Evolutionary conservation across 2,113 vertebrate genomes (phyloP), one percentile per base, ranked within the genome.

Genomic region (Mastomys coucha): DNA sequence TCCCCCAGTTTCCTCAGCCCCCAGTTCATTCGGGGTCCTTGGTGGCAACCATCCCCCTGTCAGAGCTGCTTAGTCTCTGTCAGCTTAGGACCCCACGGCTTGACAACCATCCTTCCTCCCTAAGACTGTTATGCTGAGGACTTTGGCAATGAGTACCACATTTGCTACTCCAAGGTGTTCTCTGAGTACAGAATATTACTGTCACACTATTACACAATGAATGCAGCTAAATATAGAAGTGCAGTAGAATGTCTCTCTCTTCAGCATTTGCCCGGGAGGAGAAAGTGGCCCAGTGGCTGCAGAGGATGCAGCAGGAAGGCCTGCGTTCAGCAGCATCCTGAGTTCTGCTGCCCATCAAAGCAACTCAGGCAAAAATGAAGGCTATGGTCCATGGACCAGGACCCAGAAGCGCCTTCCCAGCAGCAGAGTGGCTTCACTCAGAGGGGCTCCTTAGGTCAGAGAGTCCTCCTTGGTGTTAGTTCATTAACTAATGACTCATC

Each of bases 151-250:
- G 42, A 0, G 9, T 17, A 13, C 42, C 19, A 28, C n/a, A 8
- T 69, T 91, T 45, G 96, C 87, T 87, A 63, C 69, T 93, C 69
- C 53, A 80, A 88, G 65, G 65, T 70, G 45, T 42, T 67, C 13
- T 26, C 42, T 17, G 28, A 85, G 96, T 65, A 53, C 84, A 90
- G 72, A 92, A 45, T 51, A 24, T 76, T 69, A 36, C 58, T 85
- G 84, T 85, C 60, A 22, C 42, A 73, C 0, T 36, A 26, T 94
- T 72, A 76, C 39, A 72, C 92, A 67, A 85, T 22, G 45, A 67
- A 85, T 22, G 45, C 6, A 9, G 58, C 85, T 97, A 96, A 91
- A 91, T 86, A 95, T n/a, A 97, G 95, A 36, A 49, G 45, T 13
- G 20, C 2, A 12, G 65, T n/a, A 60, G 84, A 78, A 36, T 39